Evolutionary conservation across 2,888 invertebrate genomes (phyloP), one percentile per base, ranked within the genome.

Genomic region (Drosophila monieri): DNA sequence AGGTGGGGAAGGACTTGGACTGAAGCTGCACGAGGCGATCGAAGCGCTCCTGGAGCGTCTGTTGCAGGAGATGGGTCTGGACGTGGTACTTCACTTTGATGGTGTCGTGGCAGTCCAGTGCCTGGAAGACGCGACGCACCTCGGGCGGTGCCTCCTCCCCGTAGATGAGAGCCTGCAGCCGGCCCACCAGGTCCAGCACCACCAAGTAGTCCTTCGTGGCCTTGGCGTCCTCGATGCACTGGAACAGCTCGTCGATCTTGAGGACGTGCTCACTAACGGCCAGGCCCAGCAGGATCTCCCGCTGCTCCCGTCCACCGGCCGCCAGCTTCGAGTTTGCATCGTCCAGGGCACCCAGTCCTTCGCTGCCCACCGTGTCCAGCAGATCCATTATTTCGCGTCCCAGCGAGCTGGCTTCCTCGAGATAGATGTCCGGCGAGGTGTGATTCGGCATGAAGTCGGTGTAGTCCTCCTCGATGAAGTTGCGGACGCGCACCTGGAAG

Each of bases 251-350:
- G 27, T 91, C 91, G 5, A 93, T 93, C 43, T 94, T 88, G 46
- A 91, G 68, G 12, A 92, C 86, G 25, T 90, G 90, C 41, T 89
- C 92, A 6, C 89, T 88, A 6, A 90, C 80, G 9, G 78, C 91
- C 18, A 94, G 76, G n/a, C 93, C 93, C 74, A 94, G 92, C 18
- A 93, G 92, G 0, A 94, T 92, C 76, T 93, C 93, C 62, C 93
- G 91, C 44, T 96, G 89, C 35, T 93, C 91, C 12, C 91, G 88
- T 0, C 93, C 92, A 44, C 94, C 91, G 61, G 91, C 92, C 41
- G 94, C 92, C 74, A 95, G 91, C 83, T 94, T 94, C 49, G 93
- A 93, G 53, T 93, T 93, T 0, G 94, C 94, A 60, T 94, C 93
- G 2, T 92, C 90, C 41, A 96, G 91, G 73, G 95, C 94, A 21